These are phyloP conservation scores for Brachypodius melanocephalos DNA, from an alignment of 2,113 vertebrate genomes.

Conservation along the genomic window DNA sequence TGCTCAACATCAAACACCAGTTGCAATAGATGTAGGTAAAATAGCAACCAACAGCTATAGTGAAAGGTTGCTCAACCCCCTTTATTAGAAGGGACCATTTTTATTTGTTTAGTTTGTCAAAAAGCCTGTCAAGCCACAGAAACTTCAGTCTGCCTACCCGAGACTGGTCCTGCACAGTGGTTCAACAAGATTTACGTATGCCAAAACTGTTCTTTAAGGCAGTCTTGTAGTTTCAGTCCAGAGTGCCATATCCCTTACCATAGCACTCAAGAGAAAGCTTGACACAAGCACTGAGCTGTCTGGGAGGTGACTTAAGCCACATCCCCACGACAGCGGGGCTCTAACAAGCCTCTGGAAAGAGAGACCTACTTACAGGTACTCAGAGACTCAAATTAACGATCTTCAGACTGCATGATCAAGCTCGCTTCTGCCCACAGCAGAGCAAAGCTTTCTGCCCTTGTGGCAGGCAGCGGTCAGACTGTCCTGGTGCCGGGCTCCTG, in stretches of 20 bases:
- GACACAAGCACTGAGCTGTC: accelerated
- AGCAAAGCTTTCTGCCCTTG: background rate
- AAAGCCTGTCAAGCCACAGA: background rate
- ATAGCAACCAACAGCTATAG: background rate
- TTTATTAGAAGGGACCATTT: background rate
- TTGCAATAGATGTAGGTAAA: background rate
- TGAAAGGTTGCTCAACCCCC: background rate
- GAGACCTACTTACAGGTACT: accelerated
- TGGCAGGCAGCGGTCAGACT: accelerated
- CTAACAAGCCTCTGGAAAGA: background rate
- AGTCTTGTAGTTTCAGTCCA: background rate
- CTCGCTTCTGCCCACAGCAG: accelerated
- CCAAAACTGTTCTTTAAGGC: background rate
- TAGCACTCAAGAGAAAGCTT: too few relatives aligned
- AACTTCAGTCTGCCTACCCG: background rate
- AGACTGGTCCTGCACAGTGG: background rate
- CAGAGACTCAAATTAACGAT: accelerated
- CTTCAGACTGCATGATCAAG: accelerated
- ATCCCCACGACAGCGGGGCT: accelerated
- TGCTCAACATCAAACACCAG: slow-evolving; percentile 11
- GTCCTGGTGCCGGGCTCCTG: accelerated
- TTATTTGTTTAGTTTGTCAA: background rate
- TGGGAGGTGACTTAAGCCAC: background rate
- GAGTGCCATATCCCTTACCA: background rate
- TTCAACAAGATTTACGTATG: background rate